phyloP scores from a whole-genome alignment of 1,140 invertebrate genomes.

The Hylaeus volcanicus region DNA sequence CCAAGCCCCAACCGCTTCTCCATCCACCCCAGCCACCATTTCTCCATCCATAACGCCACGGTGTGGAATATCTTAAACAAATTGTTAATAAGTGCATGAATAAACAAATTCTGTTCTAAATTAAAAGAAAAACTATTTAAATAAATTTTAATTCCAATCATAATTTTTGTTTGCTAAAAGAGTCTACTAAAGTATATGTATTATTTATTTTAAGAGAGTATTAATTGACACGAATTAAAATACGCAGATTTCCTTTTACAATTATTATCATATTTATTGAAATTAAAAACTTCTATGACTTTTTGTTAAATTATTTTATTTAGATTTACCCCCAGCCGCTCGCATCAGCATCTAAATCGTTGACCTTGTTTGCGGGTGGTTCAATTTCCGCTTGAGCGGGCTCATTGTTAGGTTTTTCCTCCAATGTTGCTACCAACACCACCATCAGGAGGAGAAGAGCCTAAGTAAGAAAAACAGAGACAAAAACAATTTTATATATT shows the following conservation, averaged over 20 bases:
- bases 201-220: neutral
- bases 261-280: neutral
- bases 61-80: conserved; percentile 11
- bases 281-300: neutral
- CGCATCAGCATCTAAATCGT: conserved; percentile 30
- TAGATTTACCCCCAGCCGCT: conserved; percentile 8
- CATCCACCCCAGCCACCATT: neutral
- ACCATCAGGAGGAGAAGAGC: conserved; percentile 7
- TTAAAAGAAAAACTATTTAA: too few species aligned
- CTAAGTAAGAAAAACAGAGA: neutral
- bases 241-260: neutral
- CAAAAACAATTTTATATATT: neutral
- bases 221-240: too few species aligned
- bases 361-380: neutral
- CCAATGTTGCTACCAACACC: conserved; percentile 3
- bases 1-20: conserved; percentile 13
- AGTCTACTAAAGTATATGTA: neutral
- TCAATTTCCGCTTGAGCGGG: neutral
- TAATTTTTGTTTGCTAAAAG: neutral
- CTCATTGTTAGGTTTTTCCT: neutral
- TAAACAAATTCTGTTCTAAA: neutral
- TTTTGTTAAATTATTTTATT: neutral
- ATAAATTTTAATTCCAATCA: neutral
- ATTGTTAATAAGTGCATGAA: neutral
- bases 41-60: conserved; percentile 23